A percentile compares a stretch with the other conserved stretches of the same genome.
Evolutionary conservation across 2,797 vertebrate species (phyloP).

Genomic region (Falco naumanni): DNA sequence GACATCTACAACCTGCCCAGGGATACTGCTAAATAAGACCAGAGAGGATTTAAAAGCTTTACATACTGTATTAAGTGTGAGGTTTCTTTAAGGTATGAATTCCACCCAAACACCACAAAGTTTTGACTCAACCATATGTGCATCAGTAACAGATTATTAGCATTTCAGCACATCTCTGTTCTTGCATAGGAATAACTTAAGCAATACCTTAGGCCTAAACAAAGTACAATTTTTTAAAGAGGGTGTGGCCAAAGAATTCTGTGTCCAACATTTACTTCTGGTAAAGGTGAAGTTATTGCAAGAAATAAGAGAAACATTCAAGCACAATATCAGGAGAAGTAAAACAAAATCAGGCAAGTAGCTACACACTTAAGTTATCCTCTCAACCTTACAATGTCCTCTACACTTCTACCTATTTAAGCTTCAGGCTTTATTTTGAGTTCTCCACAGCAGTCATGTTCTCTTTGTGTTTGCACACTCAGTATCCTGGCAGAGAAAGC

Average conservation of each 20-base stretch:
- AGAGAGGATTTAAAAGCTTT: background rate
- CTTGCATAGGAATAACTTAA: background rate
- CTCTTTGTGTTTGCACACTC: background rate
- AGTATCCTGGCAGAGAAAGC: background rate
- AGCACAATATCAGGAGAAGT: background rate
- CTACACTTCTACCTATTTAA: background rate
- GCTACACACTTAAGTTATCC: background rate
- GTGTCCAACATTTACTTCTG: background rate
- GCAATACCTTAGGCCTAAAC: background rate
- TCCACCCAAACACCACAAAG: background rate
- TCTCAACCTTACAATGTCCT: background rate
- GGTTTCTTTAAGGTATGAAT: background rate
- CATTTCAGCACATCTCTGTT: background rate
- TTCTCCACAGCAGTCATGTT: background rate
- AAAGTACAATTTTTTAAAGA: background rate
- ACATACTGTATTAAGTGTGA: accelerated
- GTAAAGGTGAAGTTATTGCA: background rate
- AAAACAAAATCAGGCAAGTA: background rate
- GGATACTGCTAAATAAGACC: background rate
- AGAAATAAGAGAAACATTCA: background rate
- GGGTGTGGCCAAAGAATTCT: background rate
- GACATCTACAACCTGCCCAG: background rate
- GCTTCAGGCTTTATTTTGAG: background rate
- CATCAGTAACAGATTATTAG: background rate
- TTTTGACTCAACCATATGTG: background rate